phyloP scores from a whole-genome alignment of 35 echinoderm and acorn worm genomes.

The Diadema setosum region DNA sequence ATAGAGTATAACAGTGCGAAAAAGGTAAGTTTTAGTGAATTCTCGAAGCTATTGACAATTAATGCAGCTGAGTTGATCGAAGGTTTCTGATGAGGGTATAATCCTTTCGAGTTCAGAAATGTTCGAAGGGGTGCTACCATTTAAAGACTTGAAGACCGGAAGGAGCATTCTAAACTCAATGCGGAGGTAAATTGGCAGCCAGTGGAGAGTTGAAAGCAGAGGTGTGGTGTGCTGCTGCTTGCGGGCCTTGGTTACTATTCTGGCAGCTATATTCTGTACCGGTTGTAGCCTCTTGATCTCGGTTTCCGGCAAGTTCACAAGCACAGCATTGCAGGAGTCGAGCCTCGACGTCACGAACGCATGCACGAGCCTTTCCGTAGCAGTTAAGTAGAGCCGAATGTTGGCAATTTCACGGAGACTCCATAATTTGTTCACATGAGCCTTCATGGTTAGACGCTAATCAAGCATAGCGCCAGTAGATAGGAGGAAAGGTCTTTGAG shows the following conservation, averaged over 20 bases:
- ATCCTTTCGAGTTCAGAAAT: neutral
- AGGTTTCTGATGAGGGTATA: neutral
- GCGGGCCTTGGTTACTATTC: neutral
- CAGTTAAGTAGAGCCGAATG: too few relatives aligned
- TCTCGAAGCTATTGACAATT: too few relatives aligned
- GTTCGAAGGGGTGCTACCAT: neutral
- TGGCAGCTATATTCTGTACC: slow-evolving; percentile 35
- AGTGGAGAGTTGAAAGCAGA: slow-evolving; percentile 4
- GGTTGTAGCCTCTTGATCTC: slow-evolving; percentile 15
- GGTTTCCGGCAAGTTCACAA: too few relatives aligned
- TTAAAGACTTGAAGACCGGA: neutral
- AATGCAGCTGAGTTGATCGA: neutral
- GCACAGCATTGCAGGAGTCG: neutral
- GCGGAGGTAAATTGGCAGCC: slow-evolving; percentile 22
- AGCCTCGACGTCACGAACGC: too few relatives aligned
- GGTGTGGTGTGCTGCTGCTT: slow-evolving; percentile 23
- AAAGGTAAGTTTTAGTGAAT: too few relatives aligned
- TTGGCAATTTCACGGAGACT: too few relatives aligned
- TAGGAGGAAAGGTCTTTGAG: too few relatives aligned
- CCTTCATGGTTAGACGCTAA: too few relatives aligned
- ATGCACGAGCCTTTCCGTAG: too few relatives aligned
- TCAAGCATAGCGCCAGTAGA: too few relatives aligned
- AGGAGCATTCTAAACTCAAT: slow-evolving; percentile 29
- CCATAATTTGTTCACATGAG: too few relatives aligned
- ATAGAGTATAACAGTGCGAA: too few relatives aligned